Conservation (phyloP, 2,113 vertebrate genomes). For the Noturus placidus region DNA sequence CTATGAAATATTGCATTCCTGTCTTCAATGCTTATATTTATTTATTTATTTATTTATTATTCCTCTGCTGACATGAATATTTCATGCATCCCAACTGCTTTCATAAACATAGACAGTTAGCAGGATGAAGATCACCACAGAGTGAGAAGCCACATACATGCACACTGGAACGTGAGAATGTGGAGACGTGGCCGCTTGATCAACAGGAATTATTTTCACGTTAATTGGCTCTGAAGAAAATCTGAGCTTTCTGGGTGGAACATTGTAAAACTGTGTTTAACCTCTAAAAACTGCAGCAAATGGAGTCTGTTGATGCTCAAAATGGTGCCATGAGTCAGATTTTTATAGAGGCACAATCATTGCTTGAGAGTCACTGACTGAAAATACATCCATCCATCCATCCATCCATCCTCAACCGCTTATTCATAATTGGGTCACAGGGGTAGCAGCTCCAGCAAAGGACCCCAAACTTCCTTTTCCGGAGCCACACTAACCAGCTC, state of each 20-base stretch:
- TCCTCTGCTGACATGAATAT: constrained; percentile 69
- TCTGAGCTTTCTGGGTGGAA: neutral
- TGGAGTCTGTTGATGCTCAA: neutral
- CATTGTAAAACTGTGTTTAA: neutral
- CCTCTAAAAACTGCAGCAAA: neutral
- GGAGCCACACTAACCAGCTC: too few species aligned
- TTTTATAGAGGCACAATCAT: neutral
- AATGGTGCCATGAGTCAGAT: neutral
- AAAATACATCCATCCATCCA: too few species aligned
- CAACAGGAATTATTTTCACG: constrained; percentile 20
- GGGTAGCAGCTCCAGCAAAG: too few species aligned
- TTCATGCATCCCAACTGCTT: constrained; percentile 70
- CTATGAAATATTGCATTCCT: constrained; percentile 22
- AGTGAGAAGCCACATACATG: constrained; percentile 35
- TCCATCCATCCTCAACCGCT: too few species aligned
- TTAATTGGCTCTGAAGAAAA: neutral
- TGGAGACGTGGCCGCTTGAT: constrained; percentile 2
- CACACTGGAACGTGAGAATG: constrained; percentile 42
- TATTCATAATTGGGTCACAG: too few species aligned
- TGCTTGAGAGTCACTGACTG: neutral
- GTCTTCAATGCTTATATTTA: constrained; percentile 35
- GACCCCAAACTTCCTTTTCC: too few species aligned
- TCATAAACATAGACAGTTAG: constrained; percentile 68
- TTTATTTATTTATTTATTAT: neutral
- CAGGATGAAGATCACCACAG: constrained; percentile 54